phyloP scores from a whole-genome alignment of 1,140 invertebrate genomes.

The Euschistus heros region DNA sequence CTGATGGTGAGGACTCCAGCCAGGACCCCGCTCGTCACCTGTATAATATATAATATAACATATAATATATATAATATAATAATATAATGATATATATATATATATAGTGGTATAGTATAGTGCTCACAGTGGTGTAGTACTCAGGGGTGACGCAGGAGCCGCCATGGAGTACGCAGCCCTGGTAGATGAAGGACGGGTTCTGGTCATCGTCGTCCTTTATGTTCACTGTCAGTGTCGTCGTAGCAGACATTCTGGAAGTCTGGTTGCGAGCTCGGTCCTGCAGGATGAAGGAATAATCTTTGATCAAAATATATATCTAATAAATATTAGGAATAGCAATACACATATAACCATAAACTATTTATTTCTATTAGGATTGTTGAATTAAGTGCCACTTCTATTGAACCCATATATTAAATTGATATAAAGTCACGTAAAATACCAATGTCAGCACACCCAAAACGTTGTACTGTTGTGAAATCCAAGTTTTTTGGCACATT shows the following conservation, averaged over 20 bases:
- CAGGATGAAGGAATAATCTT: constrained; percentile 32
- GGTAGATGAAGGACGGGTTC: constrained; percentile 76
- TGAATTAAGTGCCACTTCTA: too few species aligned
- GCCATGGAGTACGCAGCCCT: constrained; percentile 64
- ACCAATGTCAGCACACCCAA: too few species aligned
- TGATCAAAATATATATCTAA: too few species aligned
- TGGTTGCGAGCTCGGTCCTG: constrained; percentile 72
- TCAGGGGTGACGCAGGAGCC: constrained; percentile 73
- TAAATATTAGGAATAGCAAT: too few species aligned
- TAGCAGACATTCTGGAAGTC: constrained; percentile 60
- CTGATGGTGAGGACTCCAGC: constrained; percentile 67
- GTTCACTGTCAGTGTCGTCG: constrained; percentile 74
- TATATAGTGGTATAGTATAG: neutral
- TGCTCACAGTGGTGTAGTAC: constrained; percentile 55
- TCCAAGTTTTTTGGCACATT: too few species aligned
- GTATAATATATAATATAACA: constrained; percentile 14
- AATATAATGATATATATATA: neutral
- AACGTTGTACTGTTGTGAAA: too few species aligned
- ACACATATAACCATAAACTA: too few species aligned
- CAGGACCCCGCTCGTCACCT: constrained; percentile 69
- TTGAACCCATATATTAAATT: too few species aligned
- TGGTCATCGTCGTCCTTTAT: constrained; percentile 81
- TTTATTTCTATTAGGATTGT: too few species aligned
- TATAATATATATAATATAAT: neutral
- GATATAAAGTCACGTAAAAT: too few species aligned